Evolutionary conservation across 2,888 invertebrate species (phyloP), one percentile per base, ranked within the genome.

Genomic region (Hyles lineata): DNA sequence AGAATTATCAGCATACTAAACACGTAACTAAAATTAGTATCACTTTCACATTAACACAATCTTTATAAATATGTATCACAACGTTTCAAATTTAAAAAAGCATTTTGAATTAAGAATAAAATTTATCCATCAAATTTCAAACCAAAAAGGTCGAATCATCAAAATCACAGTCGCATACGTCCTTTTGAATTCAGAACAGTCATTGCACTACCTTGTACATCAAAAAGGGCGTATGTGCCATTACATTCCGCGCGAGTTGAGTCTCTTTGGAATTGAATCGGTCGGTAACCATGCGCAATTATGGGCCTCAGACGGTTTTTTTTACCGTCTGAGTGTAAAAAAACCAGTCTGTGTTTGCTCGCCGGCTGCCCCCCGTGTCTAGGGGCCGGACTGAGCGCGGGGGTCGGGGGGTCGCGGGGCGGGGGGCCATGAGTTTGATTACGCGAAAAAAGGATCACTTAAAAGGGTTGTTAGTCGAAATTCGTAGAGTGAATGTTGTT

Each of bases 251-350:
- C 6, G 55, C n/a, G 55, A 55, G 55, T 55, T 55, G n/a, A 17
- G 55, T n/a, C 55, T 0, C 17, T 55, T 55, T 8, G n/a, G 55
- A n/a, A n/a, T 19, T 15, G 43, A 55, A 0, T 52, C 19, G 17
- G 35, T 35, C 35, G 35, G 35, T 35, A 35, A 43, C 43, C 43
- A 55, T 17, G 55, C 55, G n/a, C 55, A 55, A 55, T 55, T 55
- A 55, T 55, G 19, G 55, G 55, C n/a, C n/a, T n/a, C 55, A 55
- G 55, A 55, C 55, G 55, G n/a, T 55, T 55, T 55, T 55, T 55
- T 55, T 55, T n/a, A n/a, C 55, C 55, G 55, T 55, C 55, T 43
- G 43, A 15, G 43, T 43, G 43, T 43, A 43, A 43, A 43, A 43
- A 43, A 43, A 43, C 43, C 43, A 43, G 43, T 43, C 43, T 55